Base-by-base conservation (phyloP, 1,140 invertebrate genomes). In the Philotrypesis tridentata region DNA sequence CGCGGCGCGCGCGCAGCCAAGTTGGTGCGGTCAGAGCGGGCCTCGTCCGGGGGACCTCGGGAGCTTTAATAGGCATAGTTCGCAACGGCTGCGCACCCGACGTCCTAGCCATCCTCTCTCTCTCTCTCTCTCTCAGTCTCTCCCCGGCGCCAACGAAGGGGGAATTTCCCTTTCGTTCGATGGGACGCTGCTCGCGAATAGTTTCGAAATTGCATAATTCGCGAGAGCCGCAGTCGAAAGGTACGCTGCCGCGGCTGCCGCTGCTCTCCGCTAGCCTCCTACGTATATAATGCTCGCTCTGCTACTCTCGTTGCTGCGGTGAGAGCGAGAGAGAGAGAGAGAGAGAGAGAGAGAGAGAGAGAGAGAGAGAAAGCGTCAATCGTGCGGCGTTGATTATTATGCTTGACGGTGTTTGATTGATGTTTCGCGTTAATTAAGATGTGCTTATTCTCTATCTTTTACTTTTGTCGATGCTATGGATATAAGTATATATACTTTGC, bases 121-220 rank as follows among this genome's bases (percentile, higher is more conserved):
- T n/a, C n/a, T n/a, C n/a, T n/a, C n/a, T n/a, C n/a, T n/a, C n/a
- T n/a, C n/a, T n/a, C n/a, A n/a, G n/a, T n/a, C n/a, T n/a, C n/a
- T n/a, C n/a, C n/a, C n/a, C n/a, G n/a, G n/a, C n/a, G n/a, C 63
- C 8, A 4, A 14, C 31, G 27, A 25, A 43, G 43, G 68, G 43
- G 68, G 77, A 40, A 79, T 79, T 61, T 72, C 78, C 68, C 78
- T 72, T 72, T 71, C 67, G 65, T 33, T 55, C 17, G 72, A 27
- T 8, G 72, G 67, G 31, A 17, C 27, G 43, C 48, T 23, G 17
- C 48, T 43, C 61, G 75, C 75, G 23, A 77, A 77, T 77, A 77
- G 75, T 77, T 68, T 68, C 75, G 75, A 40, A 67, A 68, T 68
- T 78, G 75, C 74, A 78, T 78, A 78, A 78, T 78, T 78, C 75